These are phyloP conservation scores for Caenorhabditis angaria DNA, from an alignment of 2,888 invertebrate species.

Conservation along the genomic window DNA sequence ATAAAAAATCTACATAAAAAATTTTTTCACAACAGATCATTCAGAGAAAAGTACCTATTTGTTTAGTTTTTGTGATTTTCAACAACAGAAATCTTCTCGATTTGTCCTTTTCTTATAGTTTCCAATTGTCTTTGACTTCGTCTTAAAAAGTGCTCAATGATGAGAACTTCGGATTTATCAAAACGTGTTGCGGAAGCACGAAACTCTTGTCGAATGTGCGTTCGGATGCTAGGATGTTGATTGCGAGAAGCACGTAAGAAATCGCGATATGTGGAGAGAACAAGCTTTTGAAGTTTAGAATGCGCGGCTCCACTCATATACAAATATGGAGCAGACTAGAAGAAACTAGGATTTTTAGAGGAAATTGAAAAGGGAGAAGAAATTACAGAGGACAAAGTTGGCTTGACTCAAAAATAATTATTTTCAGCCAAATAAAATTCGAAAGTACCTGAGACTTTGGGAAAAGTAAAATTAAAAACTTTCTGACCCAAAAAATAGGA, in stretches of 20 bases:
- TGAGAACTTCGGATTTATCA: conserved; percentile 42
- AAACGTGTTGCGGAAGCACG: conserved; percentile 43
- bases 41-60: too few relatives aligned
- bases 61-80: conserved; percentile 16
- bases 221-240: conserved; percentile 46
- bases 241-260: conserved; percentile 50
- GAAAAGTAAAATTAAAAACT: too few relatives aligned
- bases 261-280: conserved; percentile 52
- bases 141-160: conserved; percentile 56
- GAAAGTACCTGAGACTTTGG: too few relatives aligned
- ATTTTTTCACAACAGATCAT: too few relatives aligned
- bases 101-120: conserved; percentile 41
- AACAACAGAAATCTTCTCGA: conserved; percentile 41
- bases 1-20: conserved; percentile 33
- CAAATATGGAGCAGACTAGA: neutral
- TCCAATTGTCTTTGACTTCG: conserved; percentile 53
- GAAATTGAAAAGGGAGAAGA: conserved; percentile 12
- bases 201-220: conserved; percentile 48
- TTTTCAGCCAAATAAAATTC: too few relatives aligned
- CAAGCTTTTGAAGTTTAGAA: conserved; percentile 56
- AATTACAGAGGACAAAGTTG: too few relatives aligned
- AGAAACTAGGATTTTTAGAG: neutral
- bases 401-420: too few relatives aligned
- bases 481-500: too few relatives aligned
- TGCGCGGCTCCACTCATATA: conserved; percentile 43